Evolutionary conservation across 2,888 invertebrate genomes (phyloP), one percentile per base, ranked within the genome.

Genomic region (Luffia ferchaultella): DNA sequence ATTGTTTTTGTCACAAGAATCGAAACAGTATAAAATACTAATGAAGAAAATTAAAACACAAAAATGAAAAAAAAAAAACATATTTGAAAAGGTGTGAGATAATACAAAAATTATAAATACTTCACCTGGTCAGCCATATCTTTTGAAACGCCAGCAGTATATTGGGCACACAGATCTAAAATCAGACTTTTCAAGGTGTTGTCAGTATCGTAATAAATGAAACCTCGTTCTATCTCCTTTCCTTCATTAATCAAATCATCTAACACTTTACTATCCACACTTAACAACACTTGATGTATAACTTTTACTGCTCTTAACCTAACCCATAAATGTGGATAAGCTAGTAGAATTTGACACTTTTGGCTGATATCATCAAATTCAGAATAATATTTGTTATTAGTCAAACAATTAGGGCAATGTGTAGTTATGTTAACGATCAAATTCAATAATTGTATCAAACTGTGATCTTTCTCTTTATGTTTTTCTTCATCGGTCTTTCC

Each of bases 301-400:
- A 95, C 85, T 67, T 94, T 93, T 0, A 90, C 87, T 0, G 95
- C 87, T 52, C 88, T 87, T 45, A 94, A 76, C 50, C 96, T 87
- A 0, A 97, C 93, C 96, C 96, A 96, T 30, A 89, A 86, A 66
- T 97, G 96, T 15, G 93, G 92, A 69, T 97, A 90, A 0, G 87
- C 89, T 16, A 97, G 68, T 44, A 94, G 85, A 16, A 82, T 85
- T 70, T 93, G 92, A 59, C 89, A 87, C 62, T 89, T 86, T 64
- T 88, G 89, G 49, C 86, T 84, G 60, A 91, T 71, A 53, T 86
- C 86, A 53, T 91, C 87, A 2, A 86, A 74, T 47, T 85, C 77
- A 20, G 70, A 68, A 0, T 57, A 52, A 53, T 75, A 82, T 42
- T 80, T 78, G 2, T 73, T 69, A 55, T 82, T 79, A 15, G 85